Conservation (phyloP, 2,888 invertebrate species). For the Noctua janthina region DNA sequence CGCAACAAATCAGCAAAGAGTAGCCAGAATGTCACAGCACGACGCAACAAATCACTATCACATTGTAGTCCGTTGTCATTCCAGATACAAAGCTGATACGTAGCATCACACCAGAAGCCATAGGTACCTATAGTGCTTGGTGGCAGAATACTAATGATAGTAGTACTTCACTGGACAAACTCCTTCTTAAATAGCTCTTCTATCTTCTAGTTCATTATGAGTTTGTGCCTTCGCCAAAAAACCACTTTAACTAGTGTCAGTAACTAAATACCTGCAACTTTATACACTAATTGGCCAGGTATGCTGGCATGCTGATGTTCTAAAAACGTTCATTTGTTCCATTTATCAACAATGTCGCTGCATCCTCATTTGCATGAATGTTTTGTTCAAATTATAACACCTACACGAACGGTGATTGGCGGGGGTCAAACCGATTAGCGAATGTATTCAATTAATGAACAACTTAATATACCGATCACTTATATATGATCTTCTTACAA, state of each 20-base stretch:
- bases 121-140: too few relatives aligned
- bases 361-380: constrained; percentile 51
- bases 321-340: constrained; percentile 47
- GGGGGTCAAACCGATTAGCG: not conserved
- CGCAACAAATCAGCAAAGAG: too few relatives aligned
- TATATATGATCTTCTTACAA: not conserved
- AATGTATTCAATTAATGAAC: constrained; percentile 36
- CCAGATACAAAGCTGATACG: too few relatives aligned
- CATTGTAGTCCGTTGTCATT: too few relatives aligned
- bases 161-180: not conserved
- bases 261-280: constrained; percentile 27
- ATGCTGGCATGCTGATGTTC: constrained; percentile 29
- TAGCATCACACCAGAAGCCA: too few relatives aligned
- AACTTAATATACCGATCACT: not conserved
- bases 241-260: not conserved
- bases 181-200: not conserved
- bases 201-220: not conserved
- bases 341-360: constrained; percentile 47
- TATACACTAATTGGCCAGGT: constrained; percentile 29
- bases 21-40: too few relatives aligned
- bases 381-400: constrained; percentile 49
- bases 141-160: not conserved
- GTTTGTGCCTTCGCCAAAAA: not conserved
- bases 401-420: constrained; percentile 22
- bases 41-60: too few relatives aligned